Conservation (phyloP, 1,140 invertebrate genomes). For the Semibalanus balanoides region DNA sequence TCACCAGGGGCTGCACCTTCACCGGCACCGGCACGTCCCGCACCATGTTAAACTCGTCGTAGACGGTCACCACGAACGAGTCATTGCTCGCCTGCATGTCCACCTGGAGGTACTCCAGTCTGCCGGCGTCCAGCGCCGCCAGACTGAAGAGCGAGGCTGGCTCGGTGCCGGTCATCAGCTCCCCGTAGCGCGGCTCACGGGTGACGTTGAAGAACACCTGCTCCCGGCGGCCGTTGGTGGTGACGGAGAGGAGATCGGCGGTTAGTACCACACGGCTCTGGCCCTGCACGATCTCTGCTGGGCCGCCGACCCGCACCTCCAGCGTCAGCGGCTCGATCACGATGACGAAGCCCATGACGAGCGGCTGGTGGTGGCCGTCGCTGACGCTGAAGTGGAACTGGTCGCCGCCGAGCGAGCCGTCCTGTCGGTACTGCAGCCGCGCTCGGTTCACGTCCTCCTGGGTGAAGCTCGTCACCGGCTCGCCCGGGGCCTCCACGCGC, state of each 20-base stretch:
- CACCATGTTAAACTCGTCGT: constrained; percentile 20
- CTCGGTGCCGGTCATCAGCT: constrained; percentile 45
- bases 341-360: constrained; percentile 49
- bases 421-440: constrained; percentile 67
- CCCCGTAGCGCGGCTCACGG: constrained; percentile 27
- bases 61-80: constrained; percentile 54
- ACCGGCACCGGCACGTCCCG: constrained; percentile 35
- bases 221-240: constrained; percentile 60
- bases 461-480: constrained; percentile 47
- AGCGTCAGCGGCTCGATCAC: constrained; percentile 61
- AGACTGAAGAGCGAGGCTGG: constrained; percentile 55
- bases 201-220: constrained; percentile 66
- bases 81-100: constrained; percentile 72
- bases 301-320: constrained; percentile 44
- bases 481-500: constrained; percentile 29
- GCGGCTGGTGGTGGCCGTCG: constrained; percentile 68
- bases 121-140: constrained; percentile 50
- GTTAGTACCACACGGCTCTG: constrained; percentile 58
- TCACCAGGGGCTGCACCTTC: constrained; percentile 61
- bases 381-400: constrained; percentile 79
- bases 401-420: constrained; percentile 56
- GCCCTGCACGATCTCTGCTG: constrained; percentile 41
- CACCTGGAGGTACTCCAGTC: constrained; percentile 75
- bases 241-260: constrained; percentile 51
- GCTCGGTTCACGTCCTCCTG: constrained; percentile 75